These are phyloP conservation scores for Tetrax tetrax DNA, from an alignment of 2,113 vertebrate genomes.

Conservation along the genomic window DNA sequence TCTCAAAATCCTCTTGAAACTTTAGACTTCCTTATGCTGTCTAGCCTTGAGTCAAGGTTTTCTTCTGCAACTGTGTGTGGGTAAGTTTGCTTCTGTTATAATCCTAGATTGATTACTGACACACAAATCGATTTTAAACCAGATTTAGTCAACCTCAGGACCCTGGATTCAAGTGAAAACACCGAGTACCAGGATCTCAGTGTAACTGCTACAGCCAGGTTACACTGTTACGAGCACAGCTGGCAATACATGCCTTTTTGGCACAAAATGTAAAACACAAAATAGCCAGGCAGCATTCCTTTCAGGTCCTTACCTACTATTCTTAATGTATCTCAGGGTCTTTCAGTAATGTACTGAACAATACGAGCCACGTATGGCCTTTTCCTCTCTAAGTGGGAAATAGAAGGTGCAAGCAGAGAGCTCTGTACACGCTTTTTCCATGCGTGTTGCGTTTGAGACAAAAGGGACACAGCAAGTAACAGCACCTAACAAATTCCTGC, in stretches of 20 bases:
- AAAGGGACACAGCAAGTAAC: not conserved
- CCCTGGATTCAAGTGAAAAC: not conserved
- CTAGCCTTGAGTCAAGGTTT: not conserved
- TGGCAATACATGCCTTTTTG: not conserved
- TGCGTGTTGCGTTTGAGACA: not conserved
- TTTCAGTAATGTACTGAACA: not conserved
- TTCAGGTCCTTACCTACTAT: not conserved
- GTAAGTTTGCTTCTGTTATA: not conserved
- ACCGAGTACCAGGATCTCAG: not conserved
- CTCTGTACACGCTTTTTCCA: not conserved
- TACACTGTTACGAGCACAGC: not conserved
- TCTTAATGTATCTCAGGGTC: not conserved
- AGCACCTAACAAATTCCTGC: not conserved
- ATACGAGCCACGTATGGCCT: not conserved
- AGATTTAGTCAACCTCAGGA: not conserved
- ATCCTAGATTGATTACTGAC: not conserved
- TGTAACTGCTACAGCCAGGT: not conserved
- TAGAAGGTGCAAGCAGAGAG: not conserved
- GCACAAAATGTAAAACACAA: not conserved
- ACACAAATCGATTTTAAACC: not conserved
- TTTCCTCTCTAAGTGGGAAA: not conserved
- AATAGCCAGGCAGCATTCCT: not conserved
- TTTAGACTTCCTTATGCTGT: not conserved
- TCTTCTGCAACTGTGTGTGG: not conserved
- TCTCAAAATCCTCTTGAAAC: not conserved